Evolutionary conservation across 2,797 vertebrate species (phyloP).

Genomic region (Chromobotia macracanthus): DNA sequence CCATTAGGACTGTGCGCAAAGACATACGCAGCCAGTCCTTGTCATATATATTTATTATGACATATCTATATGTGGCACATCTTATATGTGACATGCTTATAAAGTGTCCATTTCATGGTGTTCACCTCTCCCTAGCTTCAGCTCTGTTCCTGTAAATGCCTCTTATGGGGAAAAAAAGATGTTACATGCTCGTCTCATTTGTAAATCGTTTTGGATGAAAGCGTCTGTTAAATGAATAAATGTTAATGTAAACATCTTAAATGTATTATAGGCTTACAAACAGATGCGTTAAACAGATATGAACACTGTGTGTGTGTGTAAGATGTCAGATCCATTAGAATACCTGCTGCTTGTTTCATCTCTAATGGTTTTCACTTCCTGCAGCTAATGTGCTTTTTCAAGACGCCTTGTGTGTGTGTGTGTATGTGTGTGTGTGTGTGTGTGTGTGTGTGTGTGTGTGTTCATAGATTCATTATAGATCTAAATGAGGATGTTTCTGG

Average conservation of each 20-base stretch:
- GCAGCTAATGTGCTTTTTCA: slow-evolving; percentile 51
- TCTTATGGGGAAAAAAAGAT: too few relatives aligned
- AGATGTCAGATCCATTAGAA: slow-evolving; percentile 50
- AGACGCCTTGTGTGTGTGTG: slow-evolving; percentile 31
- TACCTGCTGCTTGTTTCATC: slow-evolving; percentile 45
- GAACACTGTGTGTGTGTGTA: slow-evolving; percentile 25
- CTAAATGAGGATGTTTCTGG: slow-evolving; percentile 39
- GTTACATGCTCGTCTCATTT: too few relatives aligned
- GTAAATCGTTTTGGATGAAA: too few relatives aligned
- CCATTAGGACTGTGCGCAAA: too few relatives aligned
- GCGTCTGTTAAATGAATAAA: background rate
- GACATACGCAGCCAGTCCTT: too few relatives aligned
- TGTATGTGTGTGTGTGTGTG: background rate
- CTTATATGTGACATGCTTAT: too few relatives aligned
- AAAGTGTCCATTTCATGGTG: too few relatives aligned
- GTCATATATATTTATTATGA: too few relatives aligned
- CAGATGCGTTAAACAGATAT: slow-evolving; percentile 41
- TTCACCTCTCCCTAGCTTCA: too few relatives aligned
- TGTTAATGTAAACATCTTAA: slow-evolving; percentile 1
- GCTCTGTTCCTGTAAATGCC: too few relatives aligned
- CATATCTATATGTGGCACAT: too few relatives aligned
- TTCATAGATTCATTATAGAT: slow-evolving; percentile 35
- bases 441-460: background rate
- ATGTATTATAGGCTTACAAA: slow-evolving; percentile 23
- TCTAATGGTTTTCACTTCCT: slow-evolving; percentile 56